phyloP scores from a whole-genome alignment of 2,888 invertebrate genomes.

The Ectemnius continuus region DNA sequence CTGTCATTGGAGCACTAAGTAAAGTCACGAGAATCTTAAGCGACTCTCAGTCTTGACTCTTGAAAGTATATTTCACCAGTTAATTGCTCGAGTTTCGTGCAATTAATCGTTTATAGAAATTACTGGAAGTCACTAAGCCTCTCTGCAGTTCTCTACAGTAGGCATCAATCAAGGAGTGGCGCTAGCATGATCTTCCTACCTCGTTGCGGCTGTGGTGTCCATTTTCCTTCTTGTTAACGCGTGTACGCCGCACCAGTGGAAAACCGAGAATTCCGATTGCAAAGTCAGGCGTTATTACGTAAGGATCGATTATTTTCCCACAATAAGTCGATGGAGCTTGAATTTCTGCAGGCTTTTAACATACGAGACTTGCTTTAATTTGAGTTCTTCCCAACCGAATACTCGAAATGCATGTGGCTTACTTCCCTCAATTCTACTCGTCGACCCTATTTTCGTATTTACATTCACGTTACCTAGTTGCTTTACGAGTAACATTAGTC shows the following conservation, averaged over 20 bases:
- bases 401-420: not conserved
- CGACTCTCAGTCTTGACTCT: too few relatives aligned
- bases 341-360: not conserved
- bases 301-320: constrained; percentile 45
- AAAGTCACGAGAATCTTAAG: too few relatives aligned
- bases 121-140: too few relatives aligned
- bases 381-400: not conserved
- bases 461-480: not conserved
- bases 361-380: not conserved
- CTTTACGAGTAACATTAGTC: not conserved
- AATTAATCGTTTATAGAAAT: too few relatives aligned
- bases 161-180: not conserved
- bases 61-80: too few relatives aligned
- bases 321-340: constrained; percentile 9
- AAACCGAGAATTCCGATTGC: constrained; percentile 42
- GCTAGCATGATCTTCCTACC: constrained; percentile 18
- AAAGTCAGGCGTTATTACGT: constrained; percentile 59
- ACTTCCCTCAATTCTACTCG: not conserved
- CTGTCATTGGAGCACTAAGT: too few relatives aligned
- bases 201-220: constrained; percentile 19
- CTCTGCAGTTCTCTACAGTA: too few relatives aligned
- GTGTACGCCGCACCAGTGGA: constrained; percentile 49
- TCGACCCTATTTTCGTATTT: not conserved
- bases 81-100: too few relatives aligned
- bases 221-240: constrained; percentile 49